phyloP scores from a whole-genome alignment of 92 coral and sea anemone species.

The Paragorgia papillata region DNA sequence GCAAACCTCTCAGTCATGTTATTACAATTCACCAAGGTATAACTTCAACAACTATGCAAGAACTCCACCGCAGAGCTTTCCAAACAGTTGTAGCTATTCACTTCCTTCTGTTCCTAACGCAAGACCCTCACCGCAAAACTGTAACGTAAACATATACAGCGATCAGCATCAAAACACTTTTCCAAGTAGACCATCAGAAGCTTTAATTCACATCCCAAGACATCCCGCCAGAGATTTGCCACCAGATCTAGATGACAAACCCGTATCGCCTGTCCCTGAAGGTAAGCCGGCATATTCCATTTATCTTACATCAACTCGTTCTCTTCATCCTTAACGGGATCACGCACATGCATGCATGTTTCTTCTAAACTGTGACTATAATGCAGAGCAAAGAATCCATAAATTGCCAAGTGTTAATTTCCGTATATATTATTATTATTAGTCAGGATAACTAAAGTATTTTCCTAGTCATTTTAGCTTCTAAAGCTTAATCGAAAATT shows the following conservation, averaged over 20 bases:
- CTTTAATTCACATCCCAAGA: conserved; percentile 32
- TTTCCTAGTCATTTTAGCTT: conserved; percentile 28
- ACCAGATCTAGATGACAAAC: conserved; percentile 27
- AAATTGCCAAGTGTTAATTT: conserved; percentile 38
- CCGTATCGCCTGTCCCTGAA: conserved; percentile 36
- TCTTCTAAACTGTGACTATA: too few species aligned
- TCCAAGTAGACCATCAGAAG: conserved; percentile 36
- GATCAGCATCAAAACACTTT: conserved; percentile 28
- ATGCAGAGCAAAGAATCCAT: too few species aligned
- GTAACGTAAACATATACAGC: conserved; percentile 35
- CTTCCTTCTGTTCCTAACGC: conserved; percentile 33
- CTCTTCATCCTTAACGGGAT: too few species aligned
- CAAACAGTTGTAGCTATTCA: conserved; percentile 46
- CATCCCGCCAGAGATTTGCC: conserved; percentile 45
- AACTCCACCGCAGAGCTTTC: conserved; percentile 43
- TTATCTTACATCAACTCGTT: too few species aligned
- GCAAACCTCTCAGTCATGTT: conserved; percentile 36
- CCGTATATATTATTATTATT: conserved; percentile 8
- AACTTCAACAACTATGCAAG: conserved; percentile 46
- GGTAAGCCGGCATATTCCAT: conserved; percentile 18
- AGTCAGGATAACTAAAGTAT: conserved; percentile 9
- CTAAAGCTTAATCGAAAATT: conserved; percentile 26
- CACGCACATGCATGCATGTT: too few species aligned
- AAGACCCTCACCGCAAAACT: conserved; percentile 31
- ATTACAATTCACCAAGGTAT: conserved; percentile 34